Base-by-base conservation (phyloP, 2,797 vertebrate species). In the Choloepus didactylus region DNA sequence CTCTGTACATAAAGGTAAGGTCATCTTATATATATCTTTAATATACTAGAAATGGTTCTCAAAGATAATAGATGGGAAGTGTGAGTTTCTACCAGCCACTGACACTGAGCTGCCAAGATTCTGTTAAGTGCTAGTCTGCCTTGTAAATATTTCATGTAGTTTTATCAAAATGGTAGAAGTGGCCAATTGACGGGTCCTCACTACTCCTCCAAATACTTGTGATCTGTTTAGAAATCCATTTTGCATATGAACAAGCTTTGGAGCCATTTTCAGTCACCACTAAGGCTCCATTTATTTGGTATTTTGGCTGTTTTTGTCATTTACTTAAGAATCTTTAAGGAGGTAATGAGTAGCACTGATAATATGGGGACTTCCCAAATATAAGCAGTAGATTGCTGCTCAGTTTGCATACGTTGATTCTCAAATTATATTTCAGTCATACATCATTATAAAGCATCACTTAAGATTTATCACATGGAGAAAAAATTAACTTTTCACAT, bases 201-300 rank as follows among this genome's bases (percentile, higher is more conserved):
- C 10, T 79, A 49, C 19, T 35, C 76, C 27, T 66, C 60, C 66
- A 82, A 79, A 62, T 79, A 27, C 29, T 21, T 64, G 83, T 62
- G 19, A 31, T 88, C 27, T 35, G 77, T 76, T 90, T 7, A 54
- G 73, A 94, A 82, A 94, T 84, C 9, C 44, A 31, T 67, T 91
- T 85, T 80, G 54, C 59, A 44, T 41, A 31, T 73, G 38, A 1
- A 29, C 11, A 72, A 79, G 15, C 7, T 92, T 86, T 64, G 44
- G n/a, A 11, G 27, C 11, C n/a, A 56, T 79, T 83, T 83, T 69
- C 41, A 73, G 0, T 91, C 38, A 81, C 69, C 21, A 31, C 23
- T 81, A 59, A 94, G 35, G 35, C 51, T 76, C 41, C 6, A 1
- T 91, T 25, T 19, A 27, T 67, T 67, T 15, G 31, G n/a, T 66